Evolutionary conservation across 2,113 vertebrate species (phyloP).

Genomic region (Rhinopomastus cyanomelas): DNA sequence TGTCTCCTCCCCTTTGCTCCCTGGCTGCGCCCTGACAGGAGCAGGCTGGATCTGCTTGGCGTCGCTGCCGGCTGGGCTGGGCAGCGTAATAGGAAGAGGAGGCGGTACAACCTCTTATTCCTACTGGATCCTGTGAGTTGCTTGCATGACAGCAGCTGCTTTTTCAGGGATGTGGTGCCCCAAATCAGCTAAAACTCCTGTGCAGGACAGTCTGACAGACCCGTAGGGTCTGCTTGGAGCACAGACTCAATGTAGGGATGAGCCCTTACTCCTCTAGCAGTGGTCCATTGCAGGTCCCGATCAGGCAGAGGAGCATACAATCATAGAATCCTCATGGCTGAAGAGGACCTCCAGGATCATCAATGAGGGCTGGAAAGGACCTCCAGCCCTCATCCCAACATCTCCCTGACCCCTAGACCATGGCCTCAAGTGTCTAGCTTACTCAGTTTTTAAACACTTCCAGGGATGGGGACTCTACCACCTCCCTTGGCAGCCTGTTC

Average conservation of each 20-base stretch:
- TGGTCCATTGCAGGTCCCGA: not conserved
- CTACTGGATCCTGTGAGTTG: not conserved
- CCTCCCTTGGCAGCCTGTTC: too few species aligned
- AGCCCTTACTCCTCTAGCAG: not conserved
- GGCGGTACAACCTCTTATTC: not conserved
- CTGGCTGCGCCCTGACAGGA: not conserved
- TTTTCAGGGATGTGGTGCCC: not conserved
- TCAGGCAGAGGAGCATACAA: not conserved
- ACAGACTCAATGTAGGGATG: rapidly evolving
- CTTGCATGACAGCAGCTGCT: not conserved
- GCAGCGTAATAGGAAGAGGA: not conserved
- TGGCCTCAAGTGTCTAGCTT: too few species aligned
- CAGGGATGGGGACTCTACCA: too few species aligned
- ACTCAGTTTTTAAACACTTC: too few species aligned
- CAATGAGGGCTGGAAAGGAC: too few species aligned
- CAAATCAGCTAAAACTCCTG: not conserved
- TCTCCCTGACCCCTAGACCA: too few species aligned
- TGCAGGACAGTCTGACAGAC: too few species aligned
- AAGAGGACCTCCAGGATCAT: too few species aligned
- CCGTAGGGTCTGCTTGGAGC: not conserved
- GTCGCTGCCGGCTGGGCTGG: not conserved
- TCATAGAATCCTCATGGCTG: too few species aligned
- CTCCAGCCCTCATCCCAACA: too few species aligned
- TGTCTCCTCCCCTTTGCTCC: not conserved
- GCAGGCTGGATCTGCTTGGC: not conserved